Conservation (phyloP, 2,888 invertebrate genomes). For the Noctua janthina region DNA sequence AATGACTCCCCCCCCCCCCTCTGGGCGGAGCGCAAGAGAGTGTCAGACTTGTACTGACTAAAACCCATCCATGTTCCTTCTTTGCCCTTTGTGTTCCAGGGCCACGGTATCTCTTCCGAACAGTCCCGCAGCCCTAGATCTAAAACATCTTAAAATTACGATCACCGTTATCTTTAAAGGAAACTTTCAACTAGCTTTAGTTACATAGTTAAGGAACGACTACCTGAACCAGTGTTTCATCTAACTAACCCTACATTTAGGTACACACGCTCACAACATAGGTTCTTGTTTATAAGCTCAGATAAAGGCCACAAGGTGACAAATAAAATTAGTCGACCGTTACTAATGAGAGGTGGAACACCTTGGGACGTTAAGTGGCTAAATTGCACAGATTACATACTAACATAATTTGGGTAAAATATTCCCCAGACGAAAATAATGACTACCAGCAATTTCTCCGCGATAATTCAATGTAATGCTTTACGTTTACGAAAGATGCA, state of each 20-base stretch:
- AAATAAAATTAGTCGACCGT: conserved; percentile 61
- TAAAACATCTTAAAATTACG: not conserved
- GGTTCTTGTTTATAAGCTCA: conserved; percentile 35
- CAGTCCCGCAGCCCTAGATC: not conserved
- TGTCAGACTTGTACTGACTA: too few relatives aligned
- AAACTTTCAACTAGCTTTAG: not conserved
- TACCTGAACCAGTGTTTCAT: not conserved
- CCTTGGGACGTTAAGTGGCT: conserved; percentile 46
- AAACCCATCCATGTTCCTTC: too few relatives aligned
- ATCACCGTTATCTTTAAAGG: not conserved
- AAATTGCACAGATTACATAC: conserved; percentile 42
- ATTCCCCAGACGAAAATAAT: conserved; percentile 30
- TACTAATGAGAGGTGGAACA: conserved; percentile 50
- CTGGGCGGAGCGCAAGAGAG: too few relatives aligned
- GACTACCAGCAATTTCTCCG: not conserved
- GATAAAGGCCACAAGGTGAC: conserved; percentile 48
- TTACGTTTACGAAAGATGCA: conserved; percentile 32
- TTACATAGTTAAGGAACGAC: not conserved
- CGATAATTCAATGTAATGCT: conserved; percentile 25
- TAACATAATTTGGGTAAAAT: conserved; percentile 46
- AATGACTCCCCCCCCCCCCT: too few relatives aligned
- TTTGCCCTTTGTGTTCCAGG: too few relatives aligned
- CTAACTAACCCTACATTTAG: conserved; percentile 7
- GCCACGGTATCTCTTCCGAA: too few relatives aligned
- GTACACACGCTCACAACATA: conserved; percentile 19